phyloP scores from a whole-genome alignment of 37 sponge, comb jelly and placozoan species.

The Halichondria panicea region DNA sequence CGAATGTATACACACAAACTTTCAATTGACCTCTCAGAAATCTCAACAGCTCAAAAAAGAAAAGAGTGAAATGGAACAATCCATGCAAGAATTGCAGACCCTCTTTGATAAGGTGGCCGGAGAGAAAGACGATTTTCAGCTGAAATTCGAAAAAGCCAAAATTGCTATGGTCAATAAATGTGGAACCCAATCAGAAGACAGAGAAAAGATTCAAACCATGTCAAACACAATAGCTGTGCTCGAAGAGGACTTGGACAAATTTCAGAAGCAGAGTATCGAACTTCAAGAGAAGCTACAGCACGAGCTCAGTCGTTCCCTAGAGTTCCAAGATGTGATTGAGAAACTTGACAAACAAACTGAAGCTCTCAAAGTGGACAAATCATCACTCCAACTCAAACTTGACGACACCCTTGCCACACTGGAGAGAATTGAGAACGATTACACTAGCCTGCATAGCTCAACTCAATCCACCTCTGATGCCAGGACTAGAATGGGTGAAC shows the following conservation, averaged over 20 bases:
- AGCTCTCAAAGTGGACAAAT: constrained; percentile 12
- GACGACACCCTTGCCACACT: neutral
- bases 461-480: neutral
- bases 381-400: neutral
- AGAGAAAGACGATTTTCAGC: constrained; percentile 33
- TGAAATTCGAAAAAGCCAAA: constrained; percentile 7
- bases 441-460: constrained; percentile 2
- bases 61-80: constrained; percentile 29
- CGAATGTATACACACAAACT: constrained; percentile 55
- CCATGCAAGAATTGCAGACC: constrained; percentile 28
- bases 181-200: neutral
- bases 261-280: constrained; percentile 20
- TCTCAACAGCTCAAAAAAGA: constrained; percentile 44
- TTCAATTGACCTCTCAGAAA: constrained; percentile 50
- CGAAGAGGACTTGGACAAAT: constrained; percentile 4
- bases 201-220: neutral
- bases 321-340: constrained; percentile 3
- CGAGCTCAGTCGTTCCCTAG: neutral
- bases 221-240: constrained; percentile 3
- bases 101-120: constrained; percentile 12
- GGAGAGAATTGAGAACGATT: neutral
- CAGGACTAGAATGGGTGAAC: no score
- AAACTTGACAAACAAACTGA: constrained; percentile 2
- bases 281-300: constrained; percentile 15
- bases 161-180: neutral